These are phyloP conservation scores for Philonicus albiceps DNA, from an alignment of 2,888 invertebrate genomes.

Conservation along the genomic window DNA sequence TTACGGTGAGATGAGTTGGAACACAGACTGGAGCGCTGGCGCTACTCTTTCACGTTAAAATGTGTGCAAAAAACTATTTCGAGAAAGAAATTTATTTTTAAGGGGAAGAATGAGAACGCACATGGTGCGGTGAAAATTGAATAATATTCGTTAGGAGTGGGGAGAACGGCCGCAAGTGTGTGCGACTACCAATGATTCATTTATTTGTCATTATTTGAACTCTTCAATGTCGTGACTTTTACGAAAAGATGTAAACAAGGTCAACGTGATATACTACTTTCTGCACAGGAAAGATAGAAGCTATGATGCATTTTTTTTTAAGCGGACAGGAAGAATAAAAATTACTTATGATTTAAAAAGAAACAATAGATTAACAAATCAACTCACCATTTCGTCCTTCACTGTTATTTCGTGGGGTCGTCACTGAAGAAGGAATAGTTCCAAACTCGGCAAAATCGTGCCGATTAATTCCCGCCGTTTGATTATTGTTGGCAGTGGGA, in stretches of 20 bases:
- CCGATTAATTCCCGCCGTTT: slow-evolving; percentile 1
- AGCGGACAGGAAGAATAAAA: neutral
- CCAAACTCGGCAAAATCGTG: neutral
- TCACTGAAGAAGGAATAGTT: neutral
- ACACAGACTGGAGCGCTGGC: neutral
- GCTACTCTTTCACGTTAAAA: neutral
- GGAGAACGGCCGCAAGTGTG: neutral
- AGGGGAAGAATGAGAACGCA: neutral
- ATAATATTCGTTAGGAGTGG: neutral
- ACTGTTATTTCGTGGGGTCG: neutral
- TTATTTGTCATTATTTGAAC: slow-evolving; percentile 37
- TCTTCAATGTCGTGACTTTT: slow-evolving; percentile 42
- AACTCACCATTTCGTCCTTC: slow-evolving; percentile 42
- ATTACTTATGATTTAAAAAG: neutral
- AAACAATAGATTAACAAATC: neutral
- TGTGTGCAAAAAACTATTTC: neutral
- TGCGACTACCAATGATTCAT: slow-evolving; percentile 14
- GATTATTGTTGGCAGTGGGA: slow-evolving; percentile 5
- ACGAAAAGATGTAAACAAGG: slow-evolving; percentile 35
- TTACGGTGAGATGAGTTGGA: neutral
- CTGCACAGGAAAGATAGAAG: neutral
- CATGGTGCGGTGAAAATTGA: neutral
- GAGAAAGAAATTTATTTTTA: neutral
- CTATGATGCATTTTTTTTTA: neutral
- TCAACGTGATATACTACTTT: slow-evolving; percentile 11